These are phyloP conservation scores for Hanleya hanleyi DNA, from an alignment of 2,888 invertebrate genomes.

Conservation along the genomic window DNA sequence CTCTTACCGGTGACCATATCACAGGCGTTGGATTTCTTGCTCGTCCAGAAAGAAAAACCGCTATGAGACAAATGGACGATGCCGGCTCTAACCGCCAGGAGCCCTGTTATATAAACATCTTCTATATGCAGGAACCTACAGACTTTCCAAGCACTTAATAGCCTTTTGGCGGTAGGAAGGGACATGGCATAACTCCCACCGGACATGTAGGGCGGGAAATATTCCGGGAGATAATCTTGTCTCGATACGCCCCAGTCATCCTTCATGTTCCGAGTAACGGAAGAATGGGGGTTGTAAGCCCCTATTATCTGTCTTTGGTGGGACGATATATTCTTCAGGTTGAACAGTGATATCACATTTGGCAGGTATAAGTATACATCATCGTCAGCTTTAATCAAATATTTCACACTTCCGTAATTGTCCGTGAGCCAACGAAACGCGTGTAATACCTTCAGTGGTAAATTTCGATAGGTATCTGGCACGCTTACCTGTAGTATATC, in stretches of 20 bases:
- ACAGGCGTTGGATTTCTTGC: constrained; percentile 35
- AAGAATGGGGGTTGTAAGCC: constrained; percentile 34
- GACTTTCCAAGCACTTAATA: constrained; percentile 17
- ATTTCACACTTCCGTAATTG: constrained; percentile 15
- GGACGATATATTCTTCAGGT: constrained; percentile 20
- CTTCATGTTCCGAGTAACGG: constrained; percentile 36
- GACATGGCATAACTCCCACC: constrained; percentile 46
- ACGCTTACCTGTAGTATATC: constrained; percentile 41
- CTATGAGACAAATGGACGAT: constrained; percentile 33
- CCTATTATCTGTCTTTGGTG: constrained; percentile 39
- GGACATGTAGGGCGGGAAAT: constrained; percentile 41
- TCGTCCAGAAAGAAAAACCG: constrained; percentile 43
- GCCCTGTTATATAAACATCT: constrained; percentile 46
- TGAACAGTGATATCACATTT: too few species aligned
- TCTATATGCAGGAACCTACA: constrained; percentile 36
- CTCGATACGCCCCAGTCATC: constrained; percentile 44
- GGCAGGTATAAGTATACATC: constrained; percentile 44
- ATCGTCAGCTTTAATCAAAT: constrained; percentile 48
- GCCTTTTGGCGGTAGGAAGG: constrained; percentile 14
- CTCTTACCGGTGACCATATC: constrained; percentile 35
- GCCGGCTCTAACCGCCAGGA: constrained; percentile 33
- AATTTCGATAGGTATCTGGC: constrained; percentile 38
- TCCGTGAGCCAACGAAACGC: constrained; percentile 35
- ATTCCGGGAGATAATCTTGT: constrained; percentile 27
- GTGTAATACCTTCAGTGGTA: constrained; percentile 39